Conservation (phyloP, 2,113 vertebrate species). For the Eidolon helvum region DNA sequence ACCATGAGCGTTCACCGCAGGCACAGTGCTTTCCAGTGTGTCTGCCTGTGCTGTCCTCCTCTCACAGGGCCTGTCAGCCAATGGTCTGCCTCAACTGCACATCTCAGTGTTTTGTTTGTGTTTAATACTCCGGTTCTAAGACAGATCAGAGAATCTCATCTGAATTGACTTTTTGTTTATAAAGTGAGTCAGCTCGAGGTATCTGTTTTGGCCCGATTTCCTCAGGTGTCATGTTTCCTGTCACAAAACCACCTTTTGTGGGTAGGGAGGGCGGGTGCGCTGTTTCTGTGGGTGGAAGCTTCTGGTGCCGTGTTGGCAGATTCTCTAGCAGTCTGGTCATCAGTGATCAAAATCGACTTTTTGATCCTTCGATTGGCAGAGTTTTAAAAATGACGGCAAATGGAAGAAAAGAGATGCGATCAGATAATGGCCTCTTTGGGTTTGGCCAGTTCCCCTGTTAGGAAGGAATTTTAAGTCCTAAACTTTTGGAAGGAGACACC, state of each 20-base stretch:
- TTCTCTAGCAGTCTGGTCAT: background rate
- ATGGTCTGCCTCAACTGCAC: background rate
- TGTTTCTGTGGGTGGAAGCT: background rate
- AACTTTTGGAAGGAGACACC: background rate
- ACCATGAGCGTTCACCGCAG: conserved; percentile 75
- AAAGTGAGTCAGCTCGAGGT: conserved; percentile 37
- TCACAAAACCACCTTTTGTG: conserved; percentile 30
- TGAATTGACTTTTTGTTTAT: conserved; percentile 57
- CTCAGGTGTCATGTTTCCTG: conserved; percentile 54
- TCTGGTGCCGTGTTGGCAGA: background rate
- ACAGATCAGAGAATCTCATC: conserved; percentile 26
- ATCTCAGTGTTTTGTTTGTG: conserved; percentile 59
- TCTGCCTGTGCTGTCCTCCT: conserved; percentile 45
- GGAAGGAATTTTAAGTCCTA: background rate
- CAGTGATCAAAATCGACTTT: background rate
- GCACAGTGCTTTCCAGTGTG: conserved; percentile 75
- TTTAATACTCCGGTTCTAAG: background rate
- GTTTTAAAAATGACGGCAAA: background rate
- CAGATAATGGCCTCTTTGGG: background rate
- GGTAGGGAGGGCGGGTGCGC: background rate
- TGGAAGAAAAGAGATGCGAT: background rate
- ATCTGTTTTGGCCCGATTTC: conserved; percentile 42
- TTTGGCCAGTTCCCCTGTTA: background rate
- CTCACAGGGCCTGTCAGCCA: background rate
- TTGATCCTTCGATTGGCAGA: background rate